Base-by-base conservation (phyloP, 2,113 vertebrate genomes). In the Gallinago jamesoni region DNA sequence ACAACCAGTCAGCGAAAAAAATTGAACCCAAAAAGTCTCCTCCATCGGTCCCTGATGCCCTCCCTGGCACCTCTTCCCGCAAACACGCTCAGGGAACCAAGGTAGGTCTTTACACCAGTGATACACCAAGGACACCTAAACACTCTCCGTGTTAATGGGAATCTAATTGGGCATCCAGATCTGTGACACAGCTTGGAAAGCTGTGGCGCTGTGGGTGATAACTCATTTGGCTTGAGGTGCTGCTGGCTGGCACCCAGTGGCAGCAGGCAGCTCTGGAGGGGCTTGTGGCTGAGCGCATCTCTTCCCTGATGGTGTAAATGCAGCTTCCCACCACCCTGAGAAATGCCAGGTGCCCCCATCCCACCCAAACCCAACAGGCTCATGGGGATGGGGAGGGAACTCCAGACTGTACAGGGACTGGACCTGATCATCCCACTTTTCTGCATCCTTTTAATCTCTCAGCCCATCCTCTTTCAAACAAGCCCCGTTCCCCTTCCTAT, bases 1-100 rank as follows among this genome's bases (percentile, higher is more conserved):
- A 96, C 93, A 91, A 72, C 68, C 59, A 82, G 88, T 81, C 91
- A 96, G 96, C 7, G 0, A 70, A 93, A 96, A 96, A 90, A 95
- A 28, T 2, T 66, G 67, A 95, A 94, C 88, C 83, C 74, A 10
- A 39, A 8, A 37, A 84, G 60, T 43, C 69, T 68, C 93, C 52
- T 90, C 56, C 56, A 24, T n/a, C 0, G 0, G 27, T 62, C 41
- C 45, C 8, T 4, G 6, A 16, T 52, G 48, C 47, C 41, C 27
- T 45, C 63, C 59, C 83, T 64, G 69, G 15, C 55, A 74, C 60
- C 39, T 88, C 45, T 50, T 70, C 63, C 73, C 1, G 1, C 48
- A 57, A 75, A 79, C 52, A 72, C 0, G 1, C 35, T 35, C 0
- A 2, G 72, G 56, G 55, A 90, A 45, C 2, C 12, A 69, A 56